phyloP scores from a whole-genome alignment of 2,888 invertebrate species.

The Scelioninae gen. 1 region DNA sequence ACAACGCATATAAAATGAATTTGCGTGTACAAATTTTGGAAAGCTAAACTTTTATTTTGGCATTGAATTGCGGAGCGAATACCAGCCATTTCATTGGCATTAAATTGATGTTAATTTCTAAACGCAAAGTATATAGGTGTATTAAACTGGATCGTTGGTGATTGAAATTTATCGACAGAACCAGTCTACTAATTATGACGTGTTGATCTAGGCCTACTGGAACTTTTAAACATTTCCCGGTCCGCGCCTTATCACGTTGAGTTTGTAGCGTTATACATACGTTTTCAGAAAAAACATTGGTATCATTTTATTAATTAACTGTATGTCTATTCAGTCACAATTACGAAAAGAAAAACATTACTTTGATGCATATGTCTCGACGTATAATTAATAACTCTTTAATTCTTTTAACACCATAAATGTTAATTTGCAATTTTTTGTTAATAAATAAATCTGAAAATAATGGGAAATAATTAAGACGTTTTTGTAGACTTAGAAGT shows the following conservation, averaged over 20 bases:
- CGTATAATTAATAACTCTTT: slow-evolving; percentile 9
- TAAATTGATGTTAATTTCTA: slow-evolving; percentile 52
- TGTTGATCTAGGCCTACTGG: slow-evolving; percentile 56
- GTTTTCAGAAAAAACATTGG: slow-evolving; percentile 40
- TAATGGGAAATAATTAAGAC: background rate
- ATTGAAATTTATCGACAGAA: slow-evolving; percentile 49
- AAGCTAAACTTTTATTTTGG: slow-evolving; percentile 39
- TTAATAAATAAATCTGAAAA: slow-evolving; percentile 12
- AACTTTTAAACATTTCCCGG: slow-evolving; percentile 48
- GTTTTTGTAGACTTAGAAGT: background rate
- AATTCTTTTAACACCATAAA: slow-evolving; percentile 10
- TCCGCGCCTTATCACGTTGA: slow-evolving; percentile 32
- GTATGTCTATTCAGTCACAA: slow-evolving; percentile 27
- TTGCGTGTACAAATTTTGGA: too few relatives aligned
- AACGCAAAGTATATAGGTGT: slow-evolving; percentile 12
- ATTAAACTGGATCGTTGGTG: slow-evolving; percentile 35
- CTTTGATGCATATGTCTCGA: slow-evolving; percentile 2
- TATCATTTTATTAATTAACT: slow-evolving; percentile 42
- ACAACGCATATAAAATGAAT: too few relatives aligned
- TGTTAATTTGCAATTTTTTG: background rate
- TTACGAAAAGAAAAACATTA: slow-evolving; percentile 17
- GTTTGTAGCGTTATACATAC: slow-evolving; percentile 7
- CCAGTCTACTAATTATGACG: slow-evolving; percentile 54
- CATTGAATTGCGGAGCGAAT: slow-evolving; percentile 31
- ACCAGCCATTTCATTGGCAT: slow-evolving; percentile 43